phyloP scores from a whole-genome alignment of 2,797 vertebrate species.

The Scarus forsteni region DNA sequence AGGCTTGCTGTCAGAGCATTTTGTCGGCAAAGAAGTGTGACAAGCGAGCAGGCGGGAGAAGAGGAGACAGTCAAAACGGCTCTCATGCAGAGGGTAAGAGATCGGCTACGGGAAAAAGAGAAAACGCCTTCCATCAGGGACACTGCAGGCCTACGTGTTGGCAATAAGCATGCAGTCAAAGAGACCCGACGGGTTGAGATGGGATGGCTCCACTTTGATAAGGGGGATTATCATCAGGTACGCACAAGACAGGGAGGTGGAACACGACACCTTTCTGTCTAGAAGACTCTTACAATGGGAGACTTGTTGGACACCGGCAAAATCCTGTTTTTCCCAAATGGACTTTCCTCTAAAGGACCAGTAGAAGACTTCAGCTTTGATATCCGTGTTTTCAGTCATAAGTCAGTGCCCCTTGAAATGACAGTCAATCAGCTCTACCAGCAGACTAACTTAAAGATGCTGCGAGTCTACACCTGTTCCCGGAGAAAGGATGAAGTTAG shows the following conservation, averaged over 20 bases:
- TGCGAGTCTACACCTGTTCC: neutral
- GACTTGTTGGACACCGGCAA: neutral
- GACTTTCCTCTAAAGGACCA: neutral
- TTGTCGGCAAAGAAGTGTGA: slow-evolving; percentile 1
- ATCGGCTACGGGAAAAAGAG: neutral
- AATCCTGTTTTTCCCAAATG: neutral
- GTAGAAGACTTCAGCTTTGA: neutral
- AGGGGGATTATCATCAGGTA: neutral
- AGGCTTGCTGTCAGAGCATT: slow-evolving; percentile 17
- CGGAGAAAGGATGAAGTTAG: neutral
- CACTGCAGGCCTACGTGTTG: neutral
- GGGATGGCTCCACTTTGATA: neutral
- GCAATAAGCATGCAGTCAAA: slow-evolving; percentile 1
- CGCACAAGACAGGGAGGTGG: neutral
- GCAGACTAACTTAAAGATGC: neutral
- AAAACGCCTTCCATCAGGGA: neutral
- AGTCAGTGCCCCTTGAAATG: neutral
- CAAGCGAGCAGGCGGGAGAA: neutral
- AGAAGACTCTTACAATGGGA: neutral
- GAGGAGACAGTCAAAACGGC: neutral
- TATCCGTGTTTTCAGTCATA: neutral
- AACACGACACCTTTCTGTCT: neutral
- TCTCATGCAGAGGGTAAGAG: slow-evolving; percentile 16
- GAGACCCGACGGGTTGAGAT: neutral
- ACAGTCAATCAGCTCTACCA: no score